These are phyloP conservation scores for Acanthisitta chloris DNA, from an alignment of 2,113 vertebrate genomes.

Conservation along the genomic window DNA sequence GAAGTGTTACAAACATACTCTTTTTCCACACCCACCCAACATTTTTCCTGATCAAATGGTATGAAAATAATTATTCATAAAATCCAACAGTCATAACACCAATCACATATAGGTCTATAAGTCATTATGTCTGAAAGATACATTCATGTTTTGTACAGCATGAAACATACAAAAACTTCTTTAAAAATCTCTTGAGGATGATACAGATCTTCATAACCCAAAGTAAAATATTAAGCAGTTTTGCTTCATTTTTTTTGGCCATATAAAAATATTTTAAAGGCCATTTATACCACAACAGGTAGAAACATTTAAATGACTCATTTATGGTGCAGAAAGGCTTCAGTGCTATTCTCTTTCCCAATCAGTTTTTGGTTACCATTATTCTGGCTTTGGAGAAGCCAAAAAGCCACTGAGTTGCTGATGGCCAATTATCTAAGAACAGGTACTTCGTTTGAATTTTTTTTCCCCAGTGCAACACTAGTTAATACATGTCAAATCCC, in stretches of 20 bases:
- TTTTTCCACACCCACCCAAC: constrained; percentile 23
- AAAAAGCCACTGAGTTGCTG: not conserved
- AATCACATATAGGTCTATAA: constrained; percentile 55
- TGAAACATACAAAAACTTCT: constrained; percentile 74
- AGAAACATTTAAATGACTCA: constrained; percentile 47
- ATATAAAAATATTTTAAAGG: constrained; percentile 78
- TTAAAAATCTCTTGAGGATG: constrained; percentile 50
- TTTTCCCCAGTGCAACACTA: not conserved
- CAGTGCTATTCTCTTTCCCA: not conserved
- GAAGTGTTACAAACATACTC: constrained; percentile 61
- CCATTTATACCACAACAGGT: constrained; percentile 73
- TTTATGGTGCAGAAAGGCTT: constrained; percentile 35
- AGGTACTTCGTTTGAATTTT: not conserved
- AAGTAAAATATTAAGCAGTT: constrained; percentile 65
- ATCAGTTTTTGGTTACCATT: constrained; percentile 19
- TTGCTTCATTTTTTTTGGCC: constrained; percentile 46
- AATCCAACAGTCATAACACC: constrained; percentile 72
- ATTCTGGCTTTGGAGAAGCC: not conserved
- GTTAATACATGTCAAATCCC: not conserved
- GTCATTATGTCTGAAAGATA: constrained; percentile 72
- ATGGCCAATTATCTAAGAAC: not conserved
- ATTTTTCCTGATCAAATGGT: constrained; percentile 61
- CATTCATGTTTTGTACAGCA: constrained; percentile 81
- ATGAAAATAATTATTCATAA: constrained; percentile 75
- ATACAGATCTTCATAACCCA: constrained; percentile 71